phyloP scores from a whole-genome alignment of 2,888 invertebrate genomes.

The Calameuta idolon region DNA sequence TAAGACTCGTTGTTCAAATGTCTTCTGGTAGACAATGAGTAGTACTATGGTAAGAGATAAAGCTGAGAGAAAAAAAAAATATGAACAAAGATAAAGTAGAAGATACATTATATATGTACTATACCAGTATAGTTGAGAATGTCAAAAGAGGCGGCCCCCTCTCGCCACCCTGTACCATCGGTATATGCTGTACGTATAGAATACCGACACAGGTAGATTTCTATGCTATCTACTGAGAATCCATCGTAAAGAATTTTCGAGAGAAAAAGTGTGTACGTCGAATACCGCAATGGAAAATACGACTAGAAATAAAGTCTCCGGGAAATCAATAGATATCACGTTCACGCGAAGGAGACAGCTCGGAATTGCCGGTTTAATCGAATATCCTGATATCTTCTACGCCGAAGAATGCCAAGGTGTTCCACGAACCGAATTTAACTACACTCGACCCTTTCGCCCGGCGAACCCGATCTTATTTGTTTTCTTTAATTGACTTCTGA shows the following conservation, averaged over 20 bases:
- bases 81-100: neutral
- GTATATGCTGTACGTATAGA: neutral
- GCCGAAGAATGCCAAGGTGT: constrained; percentile 17
- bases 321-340: neutral
- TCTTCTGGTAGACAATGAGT: constrained; percentile 23
- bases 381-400: constrained; percentile 15
- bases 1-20: constrained; percentile 29
- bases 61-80: neutral
- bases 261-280: neutral
- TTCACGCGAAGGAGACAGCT: neutral
- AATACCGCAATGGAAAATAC: neutral
- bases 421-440: constrained; percentile 24
- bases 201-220: neutral
- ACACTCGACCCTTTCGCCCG: constrained; percentile 7
- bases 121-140: neutral
- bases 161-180: neutral
- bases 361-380: constrained; percentile 21
- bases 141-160: neutral
- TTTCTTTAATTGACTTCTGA: constrained; percentile 24
- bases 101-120: neutral
- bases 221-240: neutral
- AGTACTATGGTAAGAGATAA: constrained; percentile 13
- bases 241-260: neutral
- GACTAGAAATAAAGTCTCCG: neutral
- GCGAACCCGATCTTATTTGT: constrained; percentile 20